Evolutionary conservation across 30 jellyfish, hydroid and myxozoan species (phyloP).

Genomic region (Aurelia aurita): DNA sequence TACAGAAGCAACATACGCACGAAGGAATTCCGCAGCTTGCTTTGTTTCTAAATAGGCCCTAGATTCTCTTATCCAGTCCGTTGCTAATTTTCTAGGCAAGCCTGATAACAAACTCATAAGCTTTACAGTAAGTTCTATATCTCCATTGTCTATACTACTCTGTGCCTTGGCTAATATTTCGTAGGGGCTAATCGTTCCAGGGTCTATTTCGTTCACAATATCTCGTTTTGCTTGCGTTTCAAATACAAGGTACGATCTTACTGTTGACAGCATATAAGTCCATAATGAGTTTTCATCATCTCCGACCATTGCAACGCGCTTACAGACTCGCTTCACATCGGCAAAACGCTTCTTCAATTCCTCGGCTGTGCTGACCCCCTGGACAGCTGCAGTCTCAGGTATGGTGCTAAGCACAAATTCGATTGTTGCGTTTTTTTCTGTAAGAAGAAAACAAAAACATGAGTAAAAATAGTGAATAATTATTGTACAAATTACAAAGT

Average conservation of each 20-base stretch:
- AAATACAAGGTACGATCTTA: slow-evolving; percentile 70
- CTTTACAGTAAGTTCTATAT: slow-evolving; percentile 87
- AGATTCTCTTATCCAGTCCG: slow-evolving; percentile 91
- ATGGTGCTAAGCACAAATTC: slow-evolving; percentile 67
- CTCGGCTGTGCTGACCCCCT: slow-evolving; percentile 88
- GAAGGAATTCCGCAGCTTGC: slow-evolving; percentile 76
- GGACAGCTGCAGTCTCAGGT: slow-evolving; percentile 80
- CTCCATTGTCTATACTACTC: slow-evolving; percentile 75
- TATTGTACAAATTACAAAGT: no score
- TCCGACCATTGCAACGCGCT: slow-evolving; percentile 92
- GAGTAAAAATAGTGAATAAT: no score
- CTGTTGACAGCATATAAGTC: slow-evolving; percentile 72
- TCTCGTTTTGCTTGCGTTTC: slow-evolving; percentile 66
- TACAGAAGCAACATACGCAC: slow-evolving; percentile 82
- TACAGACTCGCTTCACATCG: slow-evolving; percentile 74
- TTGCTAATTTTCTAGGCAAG: slow-evolving; percentile 76
- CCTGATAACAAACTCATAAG: slow-evolving; percentile 89
- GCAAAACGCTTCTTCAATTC: slow-evolving; percentile 70
- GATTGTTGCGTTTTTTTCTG: slow-evolving; percentile 69
- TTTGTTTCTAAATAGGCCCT: slow-evolving; percentile 86
- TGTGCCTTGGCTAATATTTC: slow-evolving; percentile 94
- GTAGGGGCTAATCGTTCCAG: slow-evolving; percentile 68
- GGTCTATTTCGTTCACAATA: slow-evolving; percentile 63
- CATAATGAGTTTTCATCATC: slow-evolving; percentile 78
- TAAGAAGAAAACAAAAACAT: not conserved